phyloP scores from a whole-genome alignment of 2,888 invertebrate genomes.

The Dilophus febrilis region DNA sequence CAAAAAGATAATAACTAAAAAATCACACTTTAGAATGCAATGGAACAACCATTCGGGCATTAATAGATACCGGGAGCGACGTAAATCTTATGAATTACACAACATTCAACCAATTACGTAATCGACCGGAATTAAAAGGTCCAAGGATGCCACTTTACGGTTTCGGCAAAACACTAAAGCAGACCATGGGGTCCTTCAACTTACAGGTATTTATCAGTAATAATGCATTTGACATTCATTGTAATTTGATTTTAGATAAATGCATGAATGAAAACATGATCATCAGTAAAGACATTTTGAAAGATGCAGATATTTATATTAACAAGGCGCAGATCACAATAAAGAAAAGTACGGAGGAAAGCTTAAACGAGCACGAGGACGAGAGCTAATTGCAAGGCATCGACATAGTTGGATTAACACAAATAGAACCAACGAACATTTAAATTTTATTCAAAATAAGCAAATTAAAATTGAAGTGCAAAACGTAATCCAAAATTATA shows the following conservation, averaged over 20 bases:
- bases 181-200: neutral
- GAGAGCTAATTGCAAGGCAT: neutral
- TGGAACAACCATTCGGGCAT: too few species aligned
- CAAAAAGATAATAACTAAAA: too few species aligned
- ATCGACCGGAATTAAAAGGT: too few species aligned
- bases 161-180: too few species aligned
- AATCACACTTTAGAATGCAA: too few species aligned
- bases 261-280: neutral
- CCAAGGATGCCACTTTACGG: too few species aligned
- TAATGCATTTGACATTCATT: neutral
- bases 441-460: too few species aligned
- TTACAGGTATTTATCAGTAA: neutral
- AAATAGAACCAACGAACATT: too few species aligned
- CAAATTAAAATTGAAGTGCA: too few species aligned
- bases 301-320: neutral
- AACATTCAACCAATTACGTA: too few species aligned
- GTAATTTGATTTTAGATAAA: neutral
- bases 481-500: conserved; percentile 13
- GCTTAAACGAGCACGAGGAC: neutral
- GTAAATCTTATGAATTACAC: too few species aligned
- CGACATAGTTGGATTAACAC: neutral
- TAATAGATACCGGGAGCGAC: too few species aligned
- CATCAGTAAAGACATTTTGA: neutral
- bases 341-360: neutral
- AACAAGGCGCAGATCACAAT: neutral